These are phyloP conservation scores for Bothrops jararaca DNA, from an alignment of 2,113 vertebrate species.

Conservation along the genomic window DNA sequence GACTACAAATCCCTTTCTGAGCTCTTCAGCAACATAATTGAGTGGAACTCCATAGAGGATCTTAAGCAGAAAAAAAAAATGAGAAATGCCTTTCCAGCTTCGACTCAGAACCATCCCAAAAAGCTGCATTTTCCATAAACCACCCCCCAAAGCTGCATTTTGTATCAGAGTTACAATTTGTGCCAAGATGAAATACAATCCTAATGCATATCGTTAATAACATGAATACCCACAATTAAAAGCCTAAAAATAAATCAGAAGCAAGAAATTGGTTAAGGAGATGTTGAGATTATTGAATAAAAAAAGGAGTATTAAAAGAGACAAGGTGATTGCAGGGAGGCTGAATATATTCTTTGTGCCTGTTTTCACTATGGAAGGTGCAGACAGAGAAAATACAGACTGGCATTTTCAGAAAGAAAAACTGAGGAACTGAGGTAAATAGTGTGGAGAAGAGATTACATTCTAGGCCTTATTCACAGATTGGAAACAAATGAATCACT, in stretches of 20 bases:
- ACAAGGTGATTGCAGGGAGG: neutral
- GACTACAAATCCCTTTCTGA: neutral
- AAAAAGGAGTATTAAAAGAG: neutral
- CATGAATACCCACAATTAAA: neutral
- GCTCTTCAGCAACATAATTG: neutral
- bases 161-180: neutral
- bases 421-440: neutral
- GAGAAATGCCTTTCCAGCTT: neutral
- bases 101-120: neutral
- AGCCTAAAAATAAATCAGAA: neutral
- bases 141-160: neutral
- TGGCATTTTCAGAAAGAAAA: neutral
- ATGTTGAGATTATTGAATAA: neutral
- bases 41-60: neutral
- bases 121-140: neutral
- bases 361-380: neutral
- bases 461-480: neutral
- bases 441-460: neutral
- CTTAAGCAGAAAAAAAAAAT: neutral
- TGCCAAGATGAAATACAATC: neutral
- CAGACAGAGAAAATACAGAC: neutral
- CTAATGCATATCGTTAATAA: neutral
- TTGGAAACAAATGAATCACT: neutral
- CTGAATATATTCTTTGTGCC: neutral
- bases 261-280: neutral